Percentiles rank a stretch among this genome's conserved stretches.
These are phyloP conservation scores for Sorex araneus DNA, from an alignment of 2,113 vertebrate species.

Conservation along the genomic window DNA sequence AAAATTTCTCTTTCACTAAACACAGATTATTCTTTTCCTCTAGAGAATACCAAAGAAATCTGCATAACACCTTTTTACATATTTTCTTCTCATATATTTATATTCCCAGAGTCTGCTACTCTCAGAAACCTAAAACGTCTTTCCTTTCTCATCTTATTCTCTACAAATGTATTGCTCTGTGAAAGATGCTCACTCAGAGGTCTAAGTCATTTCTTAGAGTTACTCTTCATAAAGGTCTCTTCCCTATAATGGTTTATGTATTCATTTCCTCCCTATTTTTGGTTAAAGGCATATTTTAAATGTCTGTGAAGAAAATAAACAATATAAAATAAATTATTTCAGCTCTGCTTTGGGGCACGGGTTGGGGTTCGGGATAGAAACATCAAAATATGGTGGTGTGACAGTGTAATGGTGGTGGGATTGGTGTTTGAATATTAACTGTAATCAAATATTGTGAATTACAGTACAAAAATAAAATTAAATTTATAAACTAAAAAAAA, in stretches of 20 bases:
- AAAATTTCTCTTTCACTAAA: background rate
- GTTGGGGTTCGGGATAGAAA: too few relatives aligned
- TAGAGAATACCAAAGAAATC: background rate
- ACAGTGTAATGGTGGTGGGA: too few relatives aligned
- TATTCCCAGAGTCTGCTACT: background rate
- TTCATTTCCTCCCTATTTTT: background rate
- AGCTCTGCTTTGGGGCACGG: too few relatives aligned
- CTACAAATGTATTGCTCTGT: background rate
- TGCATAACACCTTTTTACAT: background rate
- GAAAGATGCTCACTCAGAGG: background rate
- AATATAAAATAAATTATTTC: too few relatives aligned
- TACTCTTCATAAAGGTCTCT: background rate
- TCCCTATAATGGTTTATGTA: background rate
- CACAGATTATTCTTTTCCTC: background rate
- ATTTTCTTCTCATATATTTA: background rate
- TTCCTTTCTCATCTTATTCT: background rate
- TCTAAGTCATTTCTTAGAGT: background rate
- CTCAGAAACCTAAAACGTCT: background rate
- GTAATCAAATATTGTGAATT: too few relatives aligned
- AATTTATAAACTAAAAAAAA: too few relatives aligned
- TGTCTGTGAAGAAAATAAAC: background rate
- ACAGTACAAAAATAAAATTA: too few relatives aligned
- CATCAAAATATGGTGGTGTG: too few relatives aligned
- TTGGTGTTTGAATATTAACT: too few relatives aligned
- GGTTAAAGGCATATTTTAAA: too few relatives aligned